Evolutionary conservation across 2,797 vertebrate genomes (phyloP).

Genomic region (Brotula barbata): DNA sequence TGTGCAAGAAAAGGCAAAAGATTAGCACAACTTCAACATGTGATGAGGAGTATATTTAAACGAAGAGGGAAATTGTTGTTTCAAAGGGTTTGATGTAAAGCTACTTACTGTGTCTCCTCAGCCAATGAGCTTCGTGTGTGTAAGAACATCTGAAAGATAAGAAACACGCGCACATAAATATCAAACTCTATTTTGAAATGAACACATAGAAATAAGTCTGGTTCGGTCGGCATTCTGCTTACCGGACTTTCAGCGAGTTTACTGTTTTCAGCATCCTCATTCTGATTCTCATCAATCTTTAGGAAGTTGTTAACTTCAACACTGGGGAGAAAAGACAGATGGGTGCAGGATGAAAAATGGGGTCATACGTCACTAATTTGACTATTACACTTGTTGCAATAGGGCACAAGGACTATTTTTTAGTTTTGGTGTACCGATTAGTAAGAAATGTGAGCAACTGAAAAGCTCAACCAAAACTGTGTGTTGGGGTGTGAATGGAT

Average conservation of each 20-base stretch:
- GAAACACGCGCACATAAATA: not conserved
- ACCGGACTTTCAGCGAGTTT: constrained; percentile 51
- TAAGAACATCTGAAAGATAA: constrained; percentile 66
- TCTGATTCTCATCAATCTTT: constrained; percentile 80
- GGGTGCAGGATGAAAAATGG: not conserved
- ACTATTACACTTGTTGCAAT: not conserved
- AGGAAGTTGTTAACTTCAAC: constrained; percentile 78
- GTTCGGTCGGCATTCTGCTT: constrained; percentile 19
- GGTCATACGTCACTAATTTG: not conserved
- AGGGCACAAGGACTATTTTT: not conserved
- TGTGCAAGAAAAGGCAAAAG: not conserved
- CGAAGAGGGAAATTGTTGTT: not conserved
- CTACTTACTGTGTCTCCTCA: constrained; percentile 81
- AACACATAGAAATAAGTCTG: not conserved
- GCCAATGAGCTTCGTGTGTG: constrained; percentile 71
- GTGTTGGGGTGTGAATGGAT: not conserved
- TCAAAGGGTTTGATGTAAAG: not conserved
- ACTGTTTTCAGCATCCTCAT: constrained; percentile 67
- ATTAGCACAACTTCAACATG: constrained; percentile 1
- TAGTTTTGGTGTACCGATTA: not conserved
- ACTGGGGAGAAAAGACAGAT: constrained; percentile 52
- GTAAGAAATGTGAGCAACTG: not conserved
- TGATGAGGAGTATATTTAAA: not conserved
- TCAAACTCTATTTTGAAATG: not conserved
- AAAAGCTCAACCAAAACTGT: constrained; percentile 15